Conservation (phyloP, 2,113 vertebrate genomes). For the Baryphthengus martii region DNA sequence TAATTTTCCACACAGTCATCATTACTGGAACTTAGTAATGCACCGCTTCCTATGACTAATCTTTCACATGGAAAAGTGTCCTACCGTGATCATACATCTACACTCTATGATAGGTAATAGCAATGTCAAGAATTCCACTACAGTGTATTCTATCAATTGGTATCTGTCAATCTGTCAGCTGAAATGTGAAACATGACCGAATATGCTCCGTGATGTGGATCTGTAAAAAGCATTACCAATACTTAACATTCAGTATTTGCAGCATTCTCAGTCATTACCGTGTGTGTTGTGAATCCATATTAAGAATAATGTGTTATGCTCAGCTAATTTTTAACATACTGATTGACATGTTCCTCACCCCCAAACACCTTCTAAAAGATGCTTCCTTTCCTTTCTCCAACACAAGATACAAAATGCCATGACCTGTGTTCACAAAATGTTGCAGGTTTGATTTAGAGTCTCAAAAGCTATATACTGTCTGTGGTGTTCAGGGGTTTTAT, state of each 20-base stretch:
- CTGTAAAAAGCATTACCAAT: slow-evolving; percentile 27
- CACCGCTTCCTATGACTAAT: background rate
- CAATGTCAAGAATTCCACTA: background rate
- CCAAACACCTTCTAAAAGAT: background rate
- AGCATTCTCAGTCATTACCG: background rate
- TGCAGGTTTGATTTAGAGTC: background rate
- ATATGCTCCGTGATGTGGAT: background rate
- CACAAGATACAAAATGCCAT: background rate
- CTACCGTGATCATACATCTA: slow-evolving; percentile 4
- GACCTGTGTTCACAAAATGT: background rate
- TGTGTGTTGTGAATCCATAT: slow-evolving; percentile 35
- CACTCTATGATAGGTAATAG: background rate
- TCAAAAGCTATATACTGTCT: background rate
- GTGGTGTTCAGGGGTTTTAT: background rate
- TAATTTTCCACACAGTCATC: background rate
- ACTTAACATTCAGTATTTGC: slow-evolving; percentile 38
- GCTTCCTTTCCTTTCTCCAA: background rate
- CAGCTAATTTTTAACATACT: slow-evolving; percentile 19
- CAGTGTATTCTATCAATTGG: background rate
- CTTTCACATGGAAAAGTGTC: slow-evolving; percentile 33
- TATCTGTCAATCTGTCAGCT: slow-evolving; percentile 56
- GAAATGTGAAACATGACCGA: slow-evolving; percentile 17
- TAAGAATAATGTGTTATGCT: slow-evolving; percentile 31
- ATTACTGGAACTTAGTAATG: background rate
- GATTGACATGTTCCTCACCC: background rate